Evolutionary conservation across 2,888 invertebrate species (phyloP), one percentile per base, ranked within the genome.

Genomic region (Elysia crispata): DNA sequence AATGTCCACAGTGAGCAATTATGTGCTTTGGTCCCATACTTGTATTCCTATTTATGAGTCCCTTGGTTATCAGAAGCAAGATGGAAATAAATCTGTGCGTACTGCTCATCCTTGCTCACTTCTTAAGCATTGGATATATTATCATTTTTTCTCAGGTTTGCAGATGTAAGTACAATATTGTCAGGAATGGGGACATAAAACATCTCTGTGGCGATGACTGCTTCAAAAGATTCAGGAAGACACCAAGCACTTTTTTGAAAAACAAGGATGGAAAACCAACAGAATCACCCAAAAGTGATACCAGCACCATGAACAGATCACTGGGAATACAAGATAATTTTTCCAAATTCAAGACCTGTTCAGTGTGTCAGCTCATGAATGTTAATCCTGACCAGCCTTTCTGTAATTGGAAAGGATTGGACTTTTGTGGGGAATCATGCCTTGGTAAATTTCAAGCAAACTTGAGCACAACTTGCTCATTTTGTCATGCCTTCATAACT

Each of bases 381-480:
- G 84, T 89, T 8, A 86, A 86, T 70, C 84, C 87, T 13, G 50
- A 69, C 15, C 78, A 72, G 15, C 66, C 77, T 69, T 83, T 83
- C 67, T 81, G 81, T 33, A 79, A 81, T n/a, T 83, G 83, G 83
- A 81, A 97, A 92, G 96, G 97, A 0, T 96, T 97, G 95, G 97
- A 97, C 91, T 98, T 96, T 91, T 98, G 98, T 90, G 95, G 96
- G 84, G 97, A 97, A 91, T 94, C 95, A 76, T 98, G 98, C 89
- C 93, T 97, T 87, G 96, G 96, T 85, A 94, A 94, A 89, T 96
- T 95, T 92, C 97, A 97, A 91, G 95, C 95, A 83, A 94, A 94
- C 84, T 94, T 96, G 76, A 96, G 96, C 0, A 93, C 95, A 0
- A 94, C 94, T 85, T 98, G 98, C 91, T 95, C 96, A 13, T 96